Percentiles rank a stretch among this genome's conserved stretches.
phyloP scores from a whole-genome alignment of 2,797 vertebrate species.

The Anguilla pacifica region DNA sequence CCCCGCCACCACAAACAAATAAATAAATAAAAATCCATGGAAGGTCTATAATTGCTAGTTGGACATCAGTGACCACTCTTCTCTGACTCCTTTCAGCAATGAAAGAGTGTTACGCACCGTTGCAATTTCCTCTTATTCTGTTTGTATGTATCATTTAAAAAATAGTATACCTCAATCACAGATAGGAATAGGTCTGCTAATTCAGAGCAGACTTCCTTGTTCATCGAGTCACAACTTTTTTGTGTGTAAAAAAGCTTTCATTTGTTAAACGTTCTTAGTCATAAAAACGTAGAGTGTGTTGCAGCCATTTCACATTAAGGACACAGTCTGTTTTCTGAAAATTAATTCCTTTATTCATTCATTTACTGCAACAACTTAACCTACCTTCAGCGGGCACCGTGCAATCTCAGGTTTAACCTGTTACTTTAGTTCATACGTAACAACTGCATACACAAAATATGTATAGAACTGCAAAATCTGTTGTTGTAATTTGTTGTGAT shows the following conservation, averaged over 20 bases:
- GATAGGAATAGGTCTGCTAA: no score
- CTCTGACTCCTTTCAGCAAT: not conserved
- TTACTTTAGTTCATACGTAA: not conserved
- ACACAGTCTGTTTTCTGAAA: not conserved
- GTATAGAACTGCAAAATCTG: not conserved
- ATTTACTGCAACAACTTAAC: not conserved
- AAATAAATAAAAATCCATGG: no score
- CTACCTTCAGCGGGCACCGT: not conserved
- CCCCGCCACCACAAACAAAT: not conserved
- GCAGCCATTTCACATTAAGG: not conserved
- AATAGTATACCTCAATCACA: not conserved
- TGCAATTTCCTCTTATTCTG: not conserved
- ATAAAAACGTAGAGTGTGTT: not conserved
- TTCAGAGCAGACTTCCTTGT: no score
- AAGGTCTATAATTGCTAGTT: not conserved
- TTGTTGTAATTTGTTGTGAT: not conserved
- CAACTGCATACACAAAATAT: not conserved
- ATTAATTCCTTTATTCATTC: not conserved
- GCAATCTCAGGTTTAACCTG: not conserved
- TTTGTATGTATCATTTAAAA: not conserved
- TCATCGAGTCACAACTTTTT: no score
- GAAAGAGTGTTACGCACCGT: not conserved
- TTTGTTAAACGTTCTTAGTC: not conserved
- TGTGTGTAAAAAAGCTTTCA: not conserved
- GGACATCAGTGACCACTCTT: not conserved